Conservation (phyloP, 1,140 invertebrate genomes). For the Papilio glaucus region DNA sequence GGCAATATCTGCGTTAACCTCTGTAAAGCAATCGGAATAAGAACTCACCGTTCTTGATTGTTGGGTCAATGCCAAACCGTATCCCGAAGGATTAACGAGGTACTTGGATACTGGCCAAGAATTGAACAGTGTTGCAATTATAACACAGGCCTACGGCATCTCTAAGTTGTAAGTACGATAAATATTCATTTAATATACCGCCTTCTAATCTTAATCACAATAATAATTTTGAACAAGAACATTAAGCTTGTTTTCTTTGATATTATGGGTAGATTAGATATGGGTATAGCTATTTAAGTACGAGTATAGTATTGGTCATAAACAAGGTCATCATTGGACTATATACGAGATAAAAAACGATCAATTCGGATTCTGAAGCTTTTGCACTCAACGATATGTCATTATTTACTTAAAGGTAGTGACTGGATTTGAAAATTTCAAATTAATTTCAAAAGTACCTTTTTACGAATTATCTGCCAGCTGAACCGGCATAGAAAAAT, state of each 20-base stretch:
- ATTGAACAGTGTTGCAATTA: slow-evolving; percentile 10
- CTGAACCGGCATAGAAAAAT: too few relatives aligned
- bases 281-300: too few relatives aligned
- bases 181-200: slow-evolving; percentile 12
- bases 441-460: too few relatives aligned
- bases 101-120: slow-evolving; percentile 5
- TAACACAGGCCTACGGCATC: slow-evolving; percentile 5
- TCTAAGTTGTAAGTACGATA: background rate
- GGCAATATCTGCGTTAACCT: slow-evolving; percentile 8
- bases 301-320: too few relatives aligned
- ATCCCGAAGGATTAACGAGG: slow-evolving; percentile 17
- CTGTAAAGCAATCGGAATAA: slow-evolving; percentile 6
- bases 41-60: slow-evolving; percentile 7
- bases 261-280: too few relatives aligned
- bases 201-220: background rate
- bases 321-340: too few relatives aligned
- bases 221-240: background rate
- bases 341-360: too few relatives aligned
- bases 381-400: too few relatives aligned
- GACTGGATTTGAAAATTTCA: too few relatives aligned
- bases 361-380: too few relatives aligned
- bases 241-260: background rate
- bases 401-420: too few relatives aligned
- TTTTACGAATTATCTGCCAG: too few relatives aligned
- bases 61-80: slow-evolving; percentile 12